These are phyloP conservation scores for Glossophaga mutica DNA, from an alignment of 2,797 vertebrate species.

Conservation along the genomic window DNA sequence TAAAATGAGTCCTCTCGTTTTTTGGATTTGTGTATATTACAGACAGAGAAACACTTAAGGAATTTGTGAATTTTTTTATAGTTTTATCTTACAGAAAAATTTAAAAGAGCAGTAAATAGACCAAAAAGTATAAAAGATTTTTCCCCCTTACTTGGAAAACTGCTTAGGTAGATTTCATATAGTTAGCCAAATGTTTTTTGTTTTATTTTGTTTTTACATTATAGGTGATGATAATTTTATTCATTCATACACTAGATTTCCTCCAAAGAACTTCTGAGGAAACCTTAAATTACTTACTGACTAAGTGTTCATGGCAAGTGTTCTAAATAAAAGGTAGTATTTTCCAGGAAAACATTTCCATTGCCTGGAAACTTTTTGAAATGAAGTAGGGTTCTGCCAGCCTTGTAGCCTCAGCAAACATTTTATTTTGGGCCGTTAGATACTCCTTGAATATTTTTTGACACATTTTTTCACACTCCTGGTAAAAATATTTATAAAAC, in stretches of 20 bases:
- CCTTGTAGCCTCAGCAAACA: conserved; percentile 66
- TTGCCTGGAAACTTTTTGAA: conserved; percentile 74
- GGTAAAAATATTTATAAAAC: conserved; percentile 65
- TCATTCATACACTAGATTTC: conserved; percentile 62
- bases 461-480: conserved; percentile 28
- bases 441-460: conserved; percentile 63
- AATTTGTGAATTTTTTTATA: conserved; percentile 35
- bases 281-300: conserved; percentile 72
- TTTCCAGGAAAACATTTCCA: conserved; percentile 74
- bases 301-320: conserved; percentile 67
- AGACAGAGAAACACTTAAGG: conserved; percentile 16
- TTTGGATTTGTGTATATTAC: conserved; percentile 20
- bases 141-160: conserved; percentile 14
- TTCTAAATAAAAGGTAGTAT: conserved; percentile 70
- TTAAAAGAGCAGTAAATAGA: conserved; percentile 17
- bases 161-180: conserved; percentile 38
- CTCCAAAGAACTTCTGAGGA: conserved; percentile 59
- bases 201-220: conserved; percentile 51
- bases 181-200: conserved; percentile 10
- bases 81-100: conserved; percentile 57
- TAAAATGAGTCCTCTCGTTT: conserved; percentile 21
- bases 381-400: conserved; percentile 65
- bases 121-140: neutral
- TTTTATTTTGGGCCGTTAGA: conserved; percentile 65
- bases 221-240: conserved; percentile 54